These are phyloP conservation scores for Pygoscelis adeliae DNA, from an alignment of 2,113 vertebrate species.

Conservation along the genomic window DNA sequence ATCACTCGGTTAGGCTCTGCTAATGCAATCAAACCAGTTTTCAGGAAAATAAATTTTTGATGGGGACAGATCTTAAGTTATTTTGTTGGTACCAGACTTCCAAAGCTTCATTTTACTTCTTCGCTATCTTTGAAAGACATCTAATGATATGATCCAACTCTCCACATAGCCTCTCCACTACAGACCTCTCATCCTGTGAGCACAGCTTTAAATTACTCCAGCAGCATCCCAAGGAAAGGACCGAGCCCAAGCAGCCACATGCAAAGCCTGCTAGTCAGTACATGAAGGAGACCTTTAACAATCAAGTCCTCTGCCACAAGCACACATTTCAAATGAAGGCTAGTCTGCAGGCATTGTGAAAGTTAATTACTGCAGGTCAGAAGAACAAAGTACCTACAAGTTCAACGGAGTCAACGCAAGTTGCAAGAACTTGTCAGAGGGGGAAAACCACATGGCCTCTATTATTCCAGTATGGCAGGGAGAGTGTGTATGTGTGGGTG, in stretches of 20 bases:
- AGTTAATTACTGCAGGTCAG: background rate
- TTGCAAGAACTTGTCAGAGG: background rate
- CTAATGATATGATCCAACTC: background rate
- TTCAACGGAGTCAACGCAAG: background rate
- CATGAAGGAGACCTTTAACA: background rate
- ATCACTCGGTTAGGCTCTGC: background rate
- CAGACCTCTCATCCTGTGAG: background rate
- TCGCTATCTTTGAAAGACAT: background rate
- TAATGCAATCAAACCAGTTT: background rate
- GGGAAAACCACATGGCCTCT: background rate
- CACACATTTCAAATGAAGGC: background rate
- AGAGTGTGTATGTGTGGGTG: background rate
- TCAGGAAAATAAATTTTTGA: background rate
- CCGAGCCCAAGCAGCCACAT: fast-evolving
- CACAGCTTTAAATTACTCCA: background rate
- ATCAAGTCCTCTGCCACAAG: background rate
- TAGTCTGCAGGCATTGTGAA: background rate
- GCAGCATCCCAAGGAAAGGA: background rate
- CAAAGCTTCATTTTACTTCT: background rate
- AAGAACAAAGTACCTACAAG: background rate
- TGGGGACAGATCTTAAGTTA: background rate
- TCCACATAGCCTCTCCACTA: background rate
- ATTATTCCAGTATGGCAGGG: background rate
- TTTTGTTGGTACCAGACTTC: background rate
- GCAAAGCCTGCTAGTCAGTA: background rate